These are phyloP conservation scores for Gallinago media DNA, from an alignment of 2,113 vertebrate genomes.

Conservation along the genomic window DNA sequence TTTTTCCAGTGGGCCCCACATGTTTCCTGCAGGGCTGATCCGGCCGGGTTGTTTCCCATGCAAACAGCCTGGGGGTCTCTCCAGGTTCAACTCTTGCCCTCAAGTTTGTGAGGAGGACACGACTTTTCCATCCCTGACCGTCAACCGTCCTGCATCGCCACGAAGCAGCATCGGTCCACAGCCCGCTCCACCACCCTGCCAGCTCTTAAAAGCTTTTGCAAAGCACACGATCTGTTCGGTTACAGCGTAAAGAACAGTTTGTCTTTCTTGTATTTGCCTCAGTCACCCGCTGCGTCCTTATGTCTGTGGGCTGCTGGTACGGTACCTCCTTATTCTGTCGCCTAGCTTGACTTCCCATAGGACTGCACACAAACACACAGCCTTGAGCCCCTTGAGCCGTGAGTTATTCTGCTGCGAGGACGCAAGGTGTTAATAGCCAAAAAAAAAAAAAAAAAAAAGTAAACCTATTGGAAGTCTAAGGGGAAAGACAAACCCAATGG, in stretches of 20 bases:
- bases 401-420: neutral
- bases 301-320: rapidly evolving
- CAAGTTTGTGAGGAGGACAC: too few relatives aligned
- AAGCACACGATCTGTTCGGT: rapidly evolving
- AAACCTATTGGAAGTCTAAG: neutral
- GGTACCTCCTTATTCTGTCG: neutral
- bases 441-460: too few relatives aligned
- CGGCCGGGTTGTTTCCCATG: neutral
- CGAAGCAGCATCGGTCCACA: rapidly evolving
- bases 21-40: slow-evolving; percentile 16
- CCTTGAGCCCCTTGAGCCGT: neutral
- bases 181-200: neutral
- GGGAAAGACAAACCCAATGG: neutral
- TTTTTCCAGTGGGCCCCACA: slow-evolving; percentile 48
- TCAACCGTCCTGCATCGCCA: rapidly evolving
- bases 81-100: neutral
- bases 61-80: neutral
- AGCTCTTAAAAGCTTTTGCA: neutral
- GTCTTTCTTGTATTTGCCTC: neutral
- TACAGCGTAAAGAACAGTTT: rapidly evolving
- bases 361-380: neutral
- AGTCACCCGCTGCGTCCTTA: rapidly evolving
- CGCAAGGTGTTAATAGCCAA: neutral
- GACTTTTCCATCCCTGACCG: neutral
- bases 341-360: neutral